These are phyloP conservation scores for Drosophila monieri DNA, from an alignment of 2,888 invertebrate genomes.

Conservation along the genomic window DNA sequence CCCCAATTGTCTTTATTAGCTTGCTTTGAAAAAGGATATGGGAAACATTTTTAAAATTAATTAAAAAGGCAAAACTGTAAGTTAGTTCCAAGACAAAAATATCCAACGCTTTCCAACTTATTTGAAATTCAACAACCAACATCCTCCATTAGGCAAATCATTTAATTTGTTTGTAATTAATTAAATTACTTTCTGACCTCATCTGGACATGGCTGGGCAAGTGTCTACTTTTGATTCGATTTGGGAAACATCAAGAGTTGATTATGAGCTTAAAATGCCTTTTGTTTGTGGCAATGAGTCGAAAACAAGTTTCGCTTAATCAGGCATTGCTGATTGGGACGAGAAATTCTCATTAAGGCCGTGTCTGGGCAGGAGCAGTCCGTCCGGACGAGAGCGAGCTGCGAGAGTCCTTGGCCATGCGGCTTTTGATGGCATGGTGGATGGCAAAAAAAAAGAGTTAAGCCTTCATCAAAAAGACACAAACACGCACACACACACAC, in stretches of 20 bases:
- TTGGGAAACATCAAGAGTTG: background rate
- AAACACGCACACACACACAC: background rate
- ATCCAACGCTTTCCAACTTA: too few relatives aligned
- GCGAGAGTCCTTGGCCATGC: background rate
- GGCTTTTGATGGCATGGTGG: background rate
- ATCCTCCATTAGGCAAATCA: too few relatives aligned
- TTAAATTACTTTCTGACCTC: too few relatives aligned
- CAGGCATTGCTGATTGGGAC: slow-evolving; percentile 30
- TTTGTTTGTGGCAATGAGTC: slow-evolving; percentile 21
- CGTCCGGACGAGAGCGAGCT: background rate
- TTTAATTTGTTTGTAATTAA: too few relatives aligned
- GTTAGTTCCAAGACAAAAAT: too few relatives aligned
- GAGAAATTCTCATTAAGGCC: slow-evolving; percentile 35
- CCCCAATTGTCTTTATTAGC: too few relatives aligned
- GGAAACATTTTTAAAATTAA: too few relatives aligned
- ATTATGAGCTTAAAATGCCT: slow-evolving; percentile 4
- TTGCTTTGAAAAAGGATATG: too few relatives aligned
- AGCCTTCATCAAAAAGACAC: slow-evolving; percentile 10
- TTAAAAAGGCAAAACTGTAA: too few relatives aligned
- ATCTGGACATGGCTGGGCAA: background rate
- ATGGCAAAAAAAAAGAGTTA: slow-evolving; percentile 17
- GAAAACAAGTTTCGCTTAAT: slow-evolving; percentile 23
- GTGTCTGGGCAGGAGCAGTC: slow-evolving; percentile 10
- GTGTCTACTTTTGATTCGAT: background rate
- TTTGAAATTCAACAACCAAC: too few relatives aligned